Evolutionary conservation across 2,888 invertebrate genomes (phyloP).

Genomic region (Fragum whitleyi): DNA sequence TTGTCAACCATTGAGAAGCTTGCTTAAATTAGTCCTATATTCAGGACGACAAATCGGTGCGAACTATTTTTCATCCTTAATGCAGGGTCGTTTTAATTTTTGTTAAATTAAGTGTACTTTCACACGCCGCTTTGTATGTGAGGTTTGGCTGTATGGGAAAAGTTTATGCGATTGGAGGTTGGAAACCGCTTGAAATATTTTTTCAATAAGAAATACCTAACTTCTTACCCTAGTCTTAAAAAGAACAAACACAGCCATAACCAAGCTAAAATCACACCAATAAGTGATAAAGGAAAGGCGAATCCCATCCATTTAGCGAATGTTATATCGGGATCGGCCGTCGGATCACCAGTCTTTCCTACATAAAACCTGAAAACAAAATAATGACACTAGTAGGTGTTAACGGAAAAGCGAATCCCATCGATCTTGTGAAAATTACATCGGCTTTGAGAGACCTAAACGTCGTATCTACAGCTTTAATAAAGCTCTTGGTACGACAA

Average conservation of each 20-base stretch:
- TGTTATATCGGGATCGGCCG: slow-evolving; percentile 60
- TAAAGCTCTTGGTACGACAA: neutral
- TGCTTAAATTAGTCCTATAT: no score
- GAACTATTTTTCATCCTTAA: no score
- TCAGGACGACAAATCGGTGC: no score
- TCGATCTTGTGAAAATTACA: no score
- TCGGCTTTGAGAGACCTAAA: no score
- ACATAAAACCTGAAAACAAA: slow-evolving; percentile 62
- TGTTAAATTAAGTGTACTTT: no score
- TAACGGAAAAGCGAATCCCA: neutral
- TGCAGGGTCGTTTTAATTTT: no score
- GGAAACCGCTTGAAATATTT: no score
- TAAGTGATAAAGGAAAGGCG: slow-evolving; percentile 74
- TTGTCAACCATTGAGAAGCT: no score
- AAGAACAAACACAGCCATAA: slow-evolving; percentile 69
- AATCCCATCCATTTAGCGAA: slow-evolving; percentile 77
- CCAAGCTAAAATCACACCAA: slow-evolving; percentile 81
- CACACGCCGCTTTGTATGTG: no score
- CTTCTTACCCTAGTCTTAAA: slow-evolving; percentile 66
- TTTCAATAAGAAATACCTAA: neutral
- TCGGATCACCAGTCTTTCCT: slow-evolving; percentile 41
- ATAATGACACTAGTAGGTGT: neutral
- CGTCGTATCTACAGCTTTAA: neutral
- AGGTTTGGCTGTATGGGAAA: no score
- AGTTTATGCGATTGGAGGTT: no score